Evolutionary conservation across 2,113 vertebrate species (phyloP).

Genomic region (Bettongia penicillata): DNA sequence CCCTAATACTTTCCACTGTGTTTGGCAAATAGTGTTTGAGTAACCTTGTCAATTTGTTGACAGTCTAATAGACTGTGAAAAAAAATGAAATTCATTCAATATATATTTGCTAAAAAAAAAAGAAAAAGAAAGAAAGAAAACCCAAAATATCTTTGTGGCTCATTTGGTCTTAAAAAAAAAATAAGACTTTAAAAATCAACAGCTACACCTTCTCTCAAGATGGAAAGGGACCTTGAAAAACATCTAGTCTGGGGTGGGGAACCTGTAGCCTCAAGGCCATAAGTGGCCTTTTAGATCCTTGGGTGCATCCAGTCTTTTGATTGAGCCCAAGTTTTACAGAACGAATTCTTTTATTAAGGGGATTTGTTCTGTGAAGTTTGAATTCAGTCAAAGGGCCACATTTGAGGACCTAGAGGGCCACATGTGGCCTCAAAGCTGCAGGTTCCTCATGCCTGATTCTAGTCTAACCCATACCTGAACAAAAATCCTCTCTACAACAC

Average conservation of each 20-base stretch:
- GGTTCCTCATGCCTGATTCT: too few relatives aligned
- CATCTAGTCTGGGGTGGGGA: not conserved
- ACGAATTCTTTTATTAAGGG: too few relatives aligned
- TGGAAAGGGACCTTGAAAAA: not conserved
- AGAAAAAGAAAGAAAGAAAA: not conserved
- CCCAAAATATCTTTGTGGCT: not conserved
- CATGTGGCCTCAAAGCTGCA: too few relatives aligned
- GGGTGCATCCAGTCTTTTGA: too few relatives aligned
- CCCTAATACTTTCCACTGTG: not conserved
- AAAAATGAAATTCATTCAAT: not conserved
- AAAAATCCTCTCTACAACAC: not conserved
- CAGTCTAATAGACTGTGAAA: not conserved
- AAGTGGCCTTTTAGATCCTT: too few relatives aligned
- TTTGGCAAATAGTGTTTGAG: not conserved
- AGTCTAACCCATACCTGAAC: not conserved
- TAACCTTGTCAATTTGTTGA: not conserved
- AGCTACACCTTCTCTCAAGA: not conserved
- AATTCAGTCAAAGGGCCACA: too few relatives aligned
- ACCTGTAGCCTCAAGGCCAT: too few relatives aligned
- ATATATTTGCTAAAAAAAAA: not conserved
- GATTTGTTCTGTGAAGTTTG: too few relatives aligned
- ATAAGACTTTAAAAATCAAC: not conserved
- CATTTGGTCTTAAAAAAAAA: not conserved
- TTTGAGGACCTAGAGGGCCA: too few relatives aligned
- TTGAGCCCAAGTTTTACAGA: too few relatives aligned